phyloP scores from a whole-genome alignment of 2,113 vertebrate species.

The Danio rerio region GRCz12tu NC_133182.1:49825501-49826000 shows the following conservation, averaged over 20 bases:
- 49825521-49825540: no score
- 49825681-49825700: no score
- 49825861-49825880: slow-evolving; percentile 33
- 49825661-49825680: no score
- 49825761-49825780: slow-evolving; percentile 46
- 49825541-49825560: no score
- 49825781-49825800: slow-evolving; percentile 38
- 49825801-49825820: slow-evolving; percentile 63
- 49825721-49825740: background rate
- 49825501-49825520: no score
- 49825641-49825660: no score
- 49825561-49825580: no score
- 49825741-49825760: slow-evolving; percentile 68
- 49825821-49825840: background rate
- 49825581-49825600: no score
- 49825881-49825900: slow-evolving; percentile 16
- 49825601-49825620: no score
- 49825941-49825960: slow-evolving; percentile 55
- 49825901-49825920: slow-evolving; percentile 31
- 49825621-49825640: no score
- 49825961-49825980: slow-evolving; percentile 56
- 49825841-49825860: slow-evolving; percentile 14
- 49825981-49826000: slow-evolving; percentile 62
- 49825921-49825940: slow-evolving; percentile 48
- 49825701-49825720: no score